Evolutionary conservation across 2,113 vertebrate species (phyloP).

Genomic region (Martes martes): DNA sequence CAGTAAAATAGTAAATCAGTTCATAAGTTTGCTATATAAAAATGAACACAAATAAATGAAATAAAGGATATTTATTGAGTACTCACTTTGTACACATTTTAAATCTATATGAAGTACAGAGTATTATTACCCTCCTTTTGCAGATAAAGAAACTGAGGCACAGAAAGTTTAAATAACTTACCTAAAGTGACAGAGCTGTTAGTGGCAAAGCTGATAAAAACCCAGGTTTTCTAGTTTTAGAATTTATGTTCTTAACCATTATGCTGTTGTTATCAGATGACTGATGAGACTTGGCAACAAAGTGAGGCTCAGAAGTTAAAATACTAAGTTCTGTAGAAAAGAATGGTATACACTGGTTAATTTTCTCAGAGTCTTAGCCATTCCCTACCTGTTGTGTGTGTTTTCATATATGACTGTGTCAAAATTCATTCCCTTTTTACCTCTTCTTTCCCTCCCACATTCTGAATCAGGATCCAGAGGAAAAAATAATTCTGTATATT

Average conservation of each 20-base stretch:
- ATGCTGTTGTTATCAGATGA: neutral
- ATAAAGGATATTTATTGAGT: neutral
- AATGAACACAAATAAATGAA: neutral
- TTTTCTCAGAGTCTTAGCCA: neutral
- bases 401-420: neutral
- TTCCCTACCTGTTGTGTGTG: neutral
- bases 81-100: neutral
- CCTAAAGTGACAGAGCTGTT: neutral
- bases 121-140: neutral
- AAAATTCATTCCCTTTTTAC: neutral
- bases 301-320: neutral
- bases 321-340: neutral
- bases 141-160: neutral
- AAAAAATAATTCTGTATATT: neutral
- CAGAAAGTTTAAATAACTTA: neutral
- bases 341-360: neutral
- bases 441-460: neutral
- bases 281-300: neutral
- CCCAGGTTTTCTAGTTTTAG: neutral
- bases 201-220: neutral
- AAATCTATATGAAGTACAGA: neutral
- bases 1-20: neutral
- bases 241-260: neutral
- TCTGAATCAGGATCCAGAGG: neutral
- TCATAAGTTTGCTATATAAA: neutral